Evolutionary conservation across 2,113 vertebrate species (phyloP), one percentile per base, ranked within the genome.

Genomic region (Nyctereutes procyonoides): DNA sequence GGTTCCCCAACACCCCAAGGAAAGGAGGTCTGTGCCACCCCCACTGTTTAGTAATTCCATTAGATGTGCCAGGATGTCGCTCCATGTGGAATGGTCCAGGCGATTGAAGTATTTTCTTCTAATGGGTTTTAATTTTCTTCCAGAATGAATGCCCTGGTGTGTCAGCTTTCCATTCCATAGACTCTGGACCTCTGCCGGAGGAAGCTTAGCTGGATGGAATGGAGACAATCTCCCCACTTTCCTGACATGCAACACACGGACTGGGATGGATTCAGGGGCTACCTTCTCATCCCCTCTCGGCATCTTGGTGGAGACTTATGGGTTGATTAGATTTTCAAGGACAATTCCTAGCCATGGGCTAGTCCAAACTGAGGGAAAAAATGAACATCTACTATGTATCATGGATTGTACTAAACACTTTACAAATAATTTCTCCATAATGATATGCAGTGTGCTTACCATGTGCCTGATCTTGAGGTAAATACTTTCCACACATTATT

Each of bases 61-160:
- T 97, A 96, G 97, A 94, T 97, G 92, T 28, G 93, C 97, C 98
- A 98, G 97, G 95, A 60, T 0, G 1, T 24, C 32, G 0, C 5
- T 53, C 30, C 22, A 1, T 0, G 35, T 20, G 53, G 63, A 30
- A 7, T 1, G 9, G 15, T 19, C 3, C 0, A 32, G 95, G 85
- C 87, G 80, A 93, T 96, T 96, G 96, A 95, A 94, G 96, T 95
- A 93, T 98, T 98, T 98, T 96, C 98, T 98, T 97, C 95, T 85
- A 98, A 93, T 0, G 87, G 95, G 90, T 92, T 98, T 98, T 98
- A 96, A 98, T 98, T 98, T 98, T 96, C 98, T 97, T 98, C 98
- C 98, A 98, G 97, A 98, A 98, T 93, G 97, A 98, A 96, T 98
- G 98, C 96, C 96, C 82, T 90, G 93, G 81, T 14, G n/a, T 98